Evolutionary conservation across 2,113 vertebrate genomes (phyloP).

Genomic region (Coptodon bakossiorum): DNA sequence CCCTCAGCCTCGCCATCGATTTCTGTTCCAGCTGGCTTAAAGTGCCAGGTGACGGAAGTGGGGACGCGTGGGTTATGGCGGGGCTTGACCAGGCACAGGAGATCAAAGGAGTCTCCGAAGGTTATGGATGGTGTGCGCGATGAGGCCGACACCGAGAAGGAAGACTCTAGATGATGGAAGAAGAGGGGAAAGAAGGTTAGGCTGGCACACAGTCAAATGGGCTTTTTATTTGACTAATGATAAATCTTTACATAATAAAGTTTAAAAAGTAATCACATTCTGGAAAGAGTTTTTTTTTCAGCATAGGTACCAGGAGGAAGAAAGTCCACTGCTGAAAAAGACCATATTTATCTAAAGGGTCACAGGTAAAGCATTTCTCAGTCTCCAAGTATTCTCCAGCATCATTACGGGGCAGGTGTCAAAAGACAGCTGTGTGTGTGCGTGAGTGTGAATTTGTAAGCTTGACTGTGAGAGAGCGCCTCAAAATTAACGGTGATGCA

Average conservation of each 20-base stretch:
- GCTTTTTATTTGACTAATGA: neutral
- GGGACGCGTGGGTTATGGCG: conserved; percentile 86
- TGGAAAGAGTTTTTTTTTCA: neutral
- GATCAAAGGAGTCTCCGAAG: conserved; percentile 89
- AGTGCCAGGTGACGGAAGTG: conserved; percentile 89
- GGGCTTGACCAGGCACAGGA: conserved; percentile 94
- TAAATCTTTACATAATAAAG: neutral
- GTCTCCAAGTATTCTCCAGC: neutral
- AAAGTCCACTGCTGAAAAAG: neutral
- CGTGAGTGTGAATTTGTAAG: neutral
- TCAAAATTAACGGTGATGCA: conserved; percentile 54
- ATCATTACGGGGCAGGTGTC: neutral
- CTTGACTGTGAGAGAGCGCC: neutral
- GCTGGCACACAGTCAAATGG: neutral
- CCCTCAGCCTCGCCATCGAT: conserved; percentile 59
- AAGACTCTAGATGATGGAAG: conserved; percentile 74
- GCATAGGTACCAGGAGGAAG: neutral
- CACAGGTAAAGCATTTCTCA: neutral
- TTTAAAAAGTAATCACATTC: neutral
- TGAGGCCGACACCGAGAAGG: conserved; percentile 91
- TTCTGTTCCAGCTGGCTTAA: conserved; percentile 77
- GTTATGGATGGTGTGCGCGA: conserved; percentile 88
- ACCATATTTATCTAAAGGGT: conserved; percentile 1
- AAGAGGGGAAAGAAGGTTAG: neutral
- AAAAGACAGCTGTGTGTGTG: neutral